Conservation (phyloP, 2,888 invertebrate genomes). For the Tachina lurida region DNA sequence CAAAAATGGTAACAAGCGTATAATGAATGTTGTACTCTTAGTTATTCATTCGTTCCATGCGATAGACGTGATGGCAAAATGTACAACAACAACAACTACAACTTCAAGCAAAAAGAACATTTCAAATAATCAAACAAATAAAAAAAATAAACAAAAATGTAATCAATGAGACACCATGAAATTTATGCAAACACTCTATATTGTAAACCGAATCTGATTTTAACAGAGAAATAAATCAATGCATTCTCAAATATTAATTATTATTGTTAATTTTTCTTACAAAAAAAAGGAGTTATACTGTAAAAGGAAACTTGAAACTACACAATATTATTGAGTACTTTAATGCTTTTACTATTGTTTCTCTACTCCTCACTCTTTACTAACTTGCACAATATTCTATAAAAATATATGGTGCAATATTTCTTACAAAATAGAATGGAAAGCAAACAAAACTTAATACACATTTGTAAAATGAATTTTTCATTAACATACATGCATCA, state of each 20-base stretch:
- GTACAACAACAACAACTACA: neutral
- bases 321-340: no score
- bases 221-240: constrained; percentile 12
- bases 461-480: no score
- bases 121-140: constrained; percentile 35
- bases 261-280: neutral
- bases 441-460: no score
- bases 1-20: constrained; percentile 65
- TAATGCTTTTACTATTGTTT: no score
- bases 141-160: constrained; percentile 9
- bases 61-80: constrained; percentile 39
- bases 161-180: constrained; percentile 48
- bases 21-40: constrained; percentile 53
- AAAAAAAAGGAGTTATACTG: neutral
- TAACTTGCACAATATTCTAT: no score
- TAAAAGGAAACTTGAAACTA: neutral
- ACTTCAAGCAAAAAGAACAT: constrained; percentile 2
- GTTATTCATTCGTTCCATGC: constrained; percentile 48
- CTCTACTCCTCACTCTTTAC: no score
- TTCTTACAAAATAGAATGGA: no score
- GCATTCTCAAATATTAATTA: neutral
- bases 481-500: no score
- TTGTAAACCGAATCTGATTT: constrained; percentile 7
- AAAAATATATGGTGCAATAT: no score
- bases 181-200: constrained; percentile 60